phyloP scores from a whole-genome alignment of 2,888 invertebrate genomes.

The Morpho helenor region DNA sequence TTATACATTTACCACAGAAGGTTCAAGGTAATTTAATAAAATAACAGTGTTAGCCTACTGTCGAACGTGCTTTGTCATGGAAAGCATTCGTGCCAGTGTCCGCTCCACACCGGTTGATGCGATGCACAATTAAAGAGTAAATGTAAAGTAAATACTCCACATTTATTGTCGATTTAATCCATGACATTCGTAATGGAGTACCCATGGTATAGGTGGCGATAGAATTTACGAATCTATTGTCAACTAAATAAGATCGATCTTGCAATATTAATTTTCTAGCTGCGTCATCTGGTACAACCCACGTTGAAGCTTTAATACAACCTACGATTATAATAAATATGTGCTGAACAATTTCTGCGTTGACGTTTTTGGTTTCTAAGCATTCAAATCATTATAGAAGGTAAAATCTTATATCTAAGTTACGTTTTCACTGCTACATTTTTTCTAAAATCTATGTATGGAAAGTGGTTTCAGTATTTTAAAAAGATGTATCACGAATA shows the following conservation, averaged over 20 bases:
- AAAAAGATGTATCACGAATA: too few species aligned
- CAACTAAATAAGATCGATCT: constrained; percentile 35
- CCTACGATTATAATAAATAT: constrained; percentile 7
- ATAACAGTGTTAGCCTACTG: constrained; percentile 49
- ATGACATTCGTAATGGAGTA: constrained; percentile 54
- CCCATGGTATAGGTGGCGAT: constrained; percentile 10
- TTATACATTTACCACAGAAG: background rate
- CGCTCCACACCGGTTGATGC: constrained; percentile 46
- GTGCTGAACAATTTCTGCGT: background rate
- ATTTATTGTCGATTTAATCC: constrained; percentile 68
- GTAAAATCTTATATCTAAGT: too few species aligned
- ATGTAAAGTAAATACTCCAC: constrained; percentile 73
- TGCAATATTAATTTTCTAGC: constrained; percentile 37
- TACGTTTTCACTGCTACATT: too few species aligned
- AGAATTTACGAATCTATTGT: constrained; percentile 29
- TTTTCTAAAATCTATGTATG: too few species aligned
- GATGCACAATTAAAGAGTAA: constrained; percentile 66
- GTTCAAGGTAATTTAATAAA: constrained; percentile 31
- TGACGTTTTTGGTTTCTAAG: too few species aligned
- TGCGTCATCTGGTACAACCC: constrained; percentile 39
- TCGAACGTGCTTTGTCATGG: constrained; percentile 60
- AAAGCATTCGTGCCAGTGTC: constrained; percentile 53
- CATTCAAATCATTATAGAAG: too few species aligned
- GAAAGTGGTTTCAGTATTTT: too few species aligned
- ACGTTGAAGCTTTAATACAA: constrained; percentile 32